These are phyloP conservation scores for Malurus melanocephalus DNA, from an alignment of 2,113 vertebrate genomes.

Conservation along the genomic window DNA sequence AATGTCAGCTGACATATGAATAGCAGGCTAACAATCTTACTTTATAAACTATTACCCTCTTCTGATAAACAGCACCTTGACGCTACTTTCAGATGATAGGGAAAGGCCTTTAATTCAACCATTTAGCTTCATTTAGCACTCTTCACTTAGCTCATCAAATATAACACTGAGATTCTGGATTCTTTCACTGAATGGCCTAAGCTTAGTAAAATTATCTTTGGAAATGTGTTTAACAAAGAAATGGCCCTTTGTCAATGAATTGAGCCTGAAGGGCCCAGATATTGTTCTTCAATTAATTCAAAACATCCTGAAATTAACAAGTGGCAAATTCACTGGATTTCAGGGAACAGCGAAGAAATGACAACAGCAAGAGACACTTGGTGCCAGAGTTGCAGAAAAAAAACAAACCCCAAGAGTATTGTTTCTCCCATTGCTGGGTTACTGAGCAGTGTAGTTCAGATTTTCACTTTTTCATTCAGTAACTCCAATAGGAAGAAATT, in stretches of 20 bases:
- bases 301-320: not conserved
- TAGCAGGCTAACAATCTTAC: not conserved
- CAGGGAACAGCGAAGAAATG: not conserved
- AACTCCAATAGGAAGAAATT: not conserved
- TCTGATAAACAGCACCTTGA: not conserved
- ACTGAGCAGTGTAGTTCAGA: not conserved
- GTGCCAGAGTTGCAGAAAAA: not conserved
- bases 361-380: not conserved
- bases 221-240: not conserved
- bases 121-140: no score
- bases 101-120: not conserved
- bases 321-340: not conserved
- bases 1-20: not conserved
- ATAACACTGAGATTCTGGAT: not conserved
- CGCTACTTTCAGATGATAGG: not conserved
- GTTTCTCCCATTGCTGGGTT: not conserved
- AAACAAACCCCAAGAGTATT: not conserved
- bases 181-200: accelerated
- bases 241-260: not conserved
- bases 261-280: not conserved
- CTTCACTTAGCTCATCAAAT: not conserved
- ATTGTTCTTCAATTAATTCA: not conserved
- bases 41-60: not conserved
- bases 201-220: not conserved
- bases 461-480: not conserved